Percentiles rank a stretch among this genome's conserved stretches.
Conservation (phyloP, 2,113 vertebrate genomes). For the Microcebus jonahi region DNA sequence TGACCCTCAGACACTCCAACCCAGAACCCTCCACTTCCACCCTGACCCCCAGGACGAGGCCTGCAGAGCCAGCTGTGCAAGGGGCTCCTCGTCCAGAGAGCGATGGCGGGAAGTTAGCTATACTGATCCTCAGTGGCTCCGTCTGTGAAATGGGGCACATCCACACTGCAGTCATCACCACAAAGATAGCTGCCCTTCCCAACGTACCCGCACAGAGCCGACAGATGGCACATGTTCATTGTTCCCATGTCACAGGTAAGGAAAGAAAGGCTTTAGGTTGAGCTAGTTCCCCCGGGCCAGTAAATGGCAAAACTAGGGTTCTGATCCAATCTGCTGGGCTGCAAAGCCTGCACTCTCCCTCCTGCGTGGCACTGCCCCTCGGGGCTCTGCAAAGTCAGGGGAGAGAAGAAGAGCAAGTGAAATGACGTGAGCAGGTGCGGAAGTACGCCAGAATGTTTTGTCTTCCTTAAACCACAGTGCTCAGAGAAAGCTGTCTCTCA, state of each 20-base stretch:
- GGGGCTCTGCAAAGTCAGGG: neutral
- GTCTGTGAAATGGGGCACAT: neutral
- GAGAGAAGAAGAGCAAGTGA: too few species aligned
- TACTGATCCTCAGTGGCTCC: neutral
- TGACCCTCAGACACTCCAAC: neutral
- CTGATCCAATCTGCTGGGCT: neutral
- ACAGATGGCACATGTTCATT: too few species aligned
- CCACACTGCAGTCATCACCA: neutral
- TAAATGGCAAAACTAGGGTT: neutral
- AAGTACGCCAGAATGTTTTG: neutral
- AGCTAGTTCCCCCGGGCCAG: neutral
- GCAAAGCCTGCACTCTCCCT: neutral
- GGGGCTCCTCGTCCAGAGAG: neutral
- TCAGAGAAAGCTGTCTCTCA: neutral
- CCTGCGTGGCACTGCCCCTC: accelerated
- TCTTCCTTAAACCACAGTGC: neutral
- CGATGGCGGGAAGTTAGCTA: neutral
- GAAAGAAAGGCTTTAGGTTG: neutral
- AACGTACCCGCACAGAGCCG: neutral
- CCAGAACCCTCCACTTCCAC: neutral
- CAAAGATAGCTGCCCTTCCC: neutral
- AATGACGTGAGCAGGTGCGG: too few species aligned
- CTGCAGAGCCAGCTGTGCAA: neutral
- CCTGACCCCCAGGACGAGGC: neutral
- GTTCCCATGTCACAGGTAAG: accelerated